Evolutionary conservation across 2,888 invertebrate genomes (phyloP), one percentile per base, ranked within the genome.

Genomic region (Ormyrus rosae): DNA sequence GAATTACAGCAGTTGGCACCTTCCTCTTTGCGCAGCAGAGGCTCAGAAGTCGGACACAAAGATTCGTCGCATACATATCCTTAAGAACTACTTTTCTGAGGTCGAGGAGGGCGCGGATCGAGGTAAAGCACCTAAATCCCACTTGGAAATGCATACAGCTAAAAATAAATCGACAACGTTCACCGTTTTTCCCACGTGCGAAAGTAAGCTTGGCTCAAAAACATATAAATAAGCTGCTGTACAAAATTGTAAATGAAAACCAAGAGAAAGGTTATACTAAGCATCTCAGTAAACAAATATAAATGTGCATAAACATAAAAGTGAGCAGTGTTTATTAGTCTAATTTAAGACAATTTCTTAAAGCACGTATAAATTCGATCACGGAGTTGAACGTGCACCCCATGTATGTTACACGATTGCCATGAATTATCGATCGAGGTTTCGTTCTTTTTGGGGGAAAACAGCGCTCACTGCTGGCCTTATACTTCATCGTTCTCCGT

Each of bases 391-490:
- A 50, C 53, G 6, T 63, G n/a, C 9, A 45, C 48, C 51, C 5
- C 60, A 46, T 65, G 10, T n/a, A 75, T 34, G 46, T 46, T 13
- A 48, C 53, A 63, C 46, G 7, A 53, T 6, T 53, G 58, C 61
- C 68, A 75, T 75, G 74, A 80, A 80, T 80, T 80, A 80, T 80
- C 80, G 80, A 80, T 80, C 70, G 65, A 75, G 64, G 53, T 79
- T 60, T 64, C 64, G 64, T 50, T 50, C 56, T 63, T 74, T 79
- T 79, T 45, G 61, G 60, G 58, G 64, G 68, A 74, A 74, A 79
- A 79, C 55, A 58, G 65, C 45, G 58, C 65, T 46, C 34, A 1
- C 8, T 13, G 19, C 34, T 67, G 6, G 64, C 53, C 63, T 65
- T 78, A 50, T 60, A 53, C 71, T 67, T 65, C 58, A 71, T 77